Evolutionary conservation across 2,797 vertebrate species (phyloP).

Genomic region (Pelobates cultripes): DNA sequence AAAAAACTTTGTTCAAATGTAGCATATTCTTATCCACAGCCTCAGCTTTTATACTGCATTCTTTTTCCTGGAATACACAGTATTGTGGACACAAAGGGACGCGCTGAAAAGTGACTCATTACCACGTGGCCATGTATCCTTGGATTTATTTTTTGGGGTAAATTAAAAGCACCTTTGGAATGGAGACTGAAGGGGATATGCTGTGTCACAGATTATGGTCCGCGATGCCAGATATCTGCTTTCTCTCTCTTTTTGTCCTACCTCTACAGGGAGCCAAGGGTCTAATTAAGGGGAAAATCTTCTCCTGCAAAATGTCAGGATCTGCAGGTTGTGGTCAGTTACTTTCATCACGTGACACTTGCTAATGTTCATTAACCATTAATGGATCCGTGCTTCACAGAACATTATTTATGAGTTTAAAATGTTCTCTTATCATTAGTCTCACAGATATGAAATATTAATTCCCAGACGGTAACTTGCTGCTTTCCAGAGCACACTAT

Average conservation of each 20-base stretch:
- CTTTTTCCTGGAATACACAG: too few relatives aligned
- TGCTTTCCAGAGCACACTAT: conserved; percentile 22
- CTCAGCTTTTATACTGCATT: too few relatives aligned
- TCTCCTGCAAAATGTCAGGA: conserved; percentile 8
- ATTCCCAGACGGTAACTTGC: conserved; percentile 35
- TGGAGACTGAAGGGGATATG: too few relatives aligned
- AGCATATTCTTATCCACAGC: too few relatives aligned
- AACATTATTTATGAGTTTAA: conserved; percentile 58
- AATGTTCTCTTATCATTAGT: conserved; percentile 53
- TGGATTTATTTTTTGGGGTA: too few relatives aligned
- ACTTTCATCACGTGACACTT: conserved; percentile 3
- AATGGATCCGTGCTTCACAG: background rate
- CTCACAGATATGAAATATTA: conserved; percentile 58
- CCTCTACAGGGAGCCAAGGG: conserved; percentile 28
- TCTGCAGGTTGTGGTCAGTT: background rate
- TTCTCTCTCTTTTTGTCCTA: background rate
- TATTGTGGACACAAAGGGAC: too few relatives aligned
- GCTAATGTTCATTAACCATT: conserved; percentile 50
- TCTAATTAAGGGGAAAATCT: conserved; percentile 17
- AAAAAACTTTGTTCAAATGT: too few relatives aligned
- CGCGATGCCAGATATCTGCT: background rate
- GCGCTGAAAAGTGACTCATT: too few relatives aligned
- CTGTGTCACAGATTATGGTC: background rate
- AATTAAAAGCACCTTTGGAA: too few relatives aligned
- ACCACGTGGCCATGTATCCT: too few relatives aligned